Base-by-base conservation (phyloP, 2,888 invertebrate genomes). In the Oxytorus armatus region DNA sequence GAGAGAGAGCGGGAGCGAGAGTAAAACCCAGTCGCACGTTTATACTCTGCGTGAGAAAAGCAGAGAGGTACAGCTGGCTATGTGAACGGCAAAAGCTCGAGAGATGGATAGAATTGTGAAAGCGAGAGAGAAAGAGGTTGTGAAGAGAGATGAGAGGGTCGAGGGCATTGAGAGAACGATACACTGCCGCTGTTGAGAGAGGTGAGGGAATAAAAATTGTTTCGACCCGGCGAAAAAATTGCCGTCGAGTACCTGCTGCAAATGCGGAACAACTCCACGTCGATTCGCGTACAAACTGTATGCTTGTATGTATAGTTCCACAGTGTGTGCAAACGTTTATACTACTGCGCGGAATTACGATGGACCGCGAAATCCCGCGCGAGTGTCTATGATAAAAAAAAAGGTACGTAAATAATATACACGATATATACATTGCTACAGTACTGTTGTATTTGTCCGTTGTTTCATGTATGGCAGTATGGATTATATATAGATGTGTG, bases 131-230 rank as follows among this genome's bases (percentile, higher is more conserved):
- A 23, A 29, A 39, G 51, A 69, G 49, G 65, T 33, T 53, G 18
- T 66, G 42, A 66, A 21, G 47, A 42, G 63, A 53, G 53, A 72
- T 21, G 25, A 3, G 51, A 49, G 53, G 61, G 16, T n/a, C 39
- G 36, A 47, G 66, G 55, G 36, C 8, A 55, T 53, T 44, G 36
- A 42, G 65, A 66, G 70, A 72, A 76, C 66, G 79, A 79, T 76
- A 72, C 72, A 72, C 72, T 74, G 65, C 59, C 59, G 49, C 69
- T 69, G 73, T 79, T 69, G 74, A 57, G 55, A 70, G 69, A 49
- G 65, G 49, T 66, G 70, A 77, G 70, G 61, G 81, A 68, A 83
- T 83, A 83, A 83, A 83, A 83, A 83, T 81, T 83, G 83, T 79
- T 83, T 83, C 53, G 77, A 75, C 68, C 77, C 51, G 65, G 72